phyloP scores from a whole-genome alignment of 1,140 invertebrate genomes.

The Chironomus striatipennis region DNA sequence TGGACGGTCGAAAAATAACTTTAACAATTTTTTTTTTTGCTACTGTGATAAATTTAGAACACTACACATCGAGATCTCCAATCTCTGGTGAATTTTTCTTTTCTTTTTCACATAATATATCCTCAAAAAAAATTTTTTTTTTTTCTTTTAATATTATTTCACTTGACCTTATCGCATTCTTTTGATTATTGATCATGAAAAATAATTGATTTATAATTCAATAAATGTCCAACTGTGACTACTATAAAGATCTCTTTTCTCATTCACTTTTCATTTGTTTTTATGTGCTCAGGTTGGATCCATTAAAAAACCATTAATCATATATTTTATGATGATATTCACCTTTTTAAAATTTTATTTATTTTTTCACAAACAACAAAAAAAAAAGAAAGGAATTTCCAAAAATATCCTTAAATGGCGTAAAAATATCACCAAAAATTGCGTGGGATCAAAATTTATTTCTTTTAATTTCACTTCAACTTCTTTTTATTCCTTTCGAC shows the following conservation, averaged over 20 bases:
- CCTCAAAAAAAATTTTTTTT: neutral
- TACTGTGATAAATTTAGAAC: constrained; percentile 18
- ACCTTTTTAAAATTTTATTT: neutral
- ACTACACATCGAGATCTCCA: constrained; percentile 13
- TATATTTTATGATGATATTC: neutral
- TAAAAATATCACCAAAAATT: neutral
- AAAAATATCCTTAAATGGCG: neutral
- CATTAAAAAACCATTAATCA: neutral
- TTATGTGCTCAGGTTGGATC: neutral
- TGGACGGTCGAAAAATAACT: neutral
- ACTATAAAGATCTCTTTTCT: neutral
- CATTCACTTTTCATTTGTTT: neutral
- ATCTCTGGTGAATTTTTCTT: neutral
- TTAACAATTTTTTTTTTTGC: constrained; percentile 10
- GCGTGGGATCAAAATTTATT: neutral
- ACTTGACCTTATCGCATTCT: neutral
- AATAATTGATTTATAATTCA: too few relatives aligned
- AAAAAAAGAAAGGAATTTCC: neutral
- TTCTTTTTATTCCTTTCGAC: neutral
- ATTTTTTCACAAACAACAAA: neutral
- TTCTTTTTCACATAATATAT: neutral
- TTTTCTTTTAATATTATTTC: neutral
- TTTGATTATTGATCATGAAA: neutral
- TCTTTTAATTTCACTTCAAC: neutral
- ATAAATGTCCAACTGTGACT: too few relatives aligned